These are phyloP conservation scores for Chionis minor DNA, from an alignment of 2,113 vertebrate species.

Conservation along the genomic window DNA sequence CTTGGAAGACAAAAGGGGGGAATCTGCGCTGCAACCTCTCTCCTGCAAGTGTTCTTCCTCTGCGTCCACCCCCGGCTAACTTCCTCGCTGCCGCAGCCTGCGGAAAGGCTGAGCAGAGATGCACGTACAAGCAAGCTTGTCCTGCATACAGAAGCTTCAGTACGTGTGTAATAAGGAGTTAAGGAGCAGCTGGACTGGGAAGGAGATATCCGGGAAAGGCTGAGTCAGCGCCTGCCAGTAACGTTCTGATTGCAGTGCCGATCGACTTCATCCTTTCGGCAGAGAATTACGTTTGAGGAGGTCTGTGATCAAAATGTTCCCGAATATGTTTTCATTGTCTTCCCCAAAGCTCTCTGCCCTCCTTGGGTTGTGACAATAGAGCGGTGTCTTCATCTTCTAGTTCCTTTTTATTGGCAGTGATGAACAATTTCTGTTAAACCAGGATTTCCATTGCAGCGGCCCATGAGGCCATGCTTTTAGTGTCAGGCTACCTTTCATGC, in stretches of 20 bases:
- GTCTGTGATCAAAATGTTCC: background rate
- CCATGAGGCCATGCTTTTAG: background rate
- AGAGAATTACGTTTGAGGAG: background rate
- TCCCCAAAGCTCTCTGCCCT: background rate
- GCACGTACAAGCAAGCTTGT: background rate
- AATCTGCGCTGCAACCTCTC: background rate
- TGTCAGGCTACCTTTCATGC: background rate
- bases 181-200: background rate
- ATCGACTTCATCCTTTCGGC: background rate
- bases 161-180: background rate
- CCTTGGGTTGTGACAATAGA: background rate
- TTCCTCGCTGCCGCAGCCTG: background rate
- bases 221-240: rapidly evolving
- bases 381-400: background rate
- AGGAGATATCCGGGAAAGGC: background rate
- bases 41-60: background rate
- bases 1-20: background rate
- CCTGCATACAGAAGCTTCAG: background rate
- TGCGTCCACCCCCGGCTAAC: background rate
- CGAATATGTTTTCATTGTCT: background rate
- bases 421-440: background rate
- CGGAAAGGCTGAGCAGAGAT: background rate
- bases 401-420: background rate
- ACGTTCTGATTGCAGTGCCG: rapidly evolving
- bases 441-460: background rate